phyloP scores from a whole-genome alignment of 2,888 invertebrate species.

The Pharmacophagus antenor region DNA sequence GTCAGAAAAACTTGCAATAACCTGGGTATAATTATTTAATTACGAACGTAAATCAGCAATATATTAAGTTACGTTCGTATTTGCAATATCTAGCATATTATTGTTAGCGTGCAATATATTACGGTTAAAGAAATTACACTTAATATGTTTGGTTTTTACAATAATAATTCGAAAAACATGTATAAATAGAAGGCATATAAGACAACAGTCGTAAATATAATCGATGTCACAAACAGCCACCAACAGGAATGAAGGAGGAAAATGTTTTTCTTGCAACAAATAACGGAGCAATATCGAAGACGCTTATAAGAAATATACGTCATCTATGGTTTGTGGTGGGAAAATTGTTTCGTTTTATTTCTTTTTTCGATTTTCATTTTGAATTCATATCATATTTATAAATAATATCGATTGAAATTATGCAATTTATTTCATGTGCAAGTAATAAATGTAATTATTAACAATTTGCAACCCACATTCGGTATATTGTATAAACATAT shows the following conservation, averaged over 20 bases:
- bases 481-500: no score
- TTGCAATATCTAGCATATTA: no score
- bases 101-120: no score
- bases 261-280: slow-evolving; percentile 50
- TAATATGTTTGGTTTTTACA: no score
- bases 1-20: no score
- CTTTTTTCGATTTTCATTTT: slow-evolving; percentile 17
- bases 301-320: slow-evolving; percentile 51
- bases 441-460: no score
- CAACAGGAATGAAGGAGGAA: slow-evolving; percentile 43
- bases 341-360: slow-evolving; percentile 52
- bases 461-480: no score
- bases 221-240: slow-evolving; percentile 45
- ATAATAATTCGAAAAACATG: not conserved
- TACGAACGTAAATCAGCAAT: no score
- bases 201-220: slow-evolving; percentile 45
- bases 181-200: slow-evolving; percentile 35
- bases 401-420: not conserved
- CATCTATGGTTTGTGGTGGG: slow-evolving; percentile 56
- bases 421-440: not conserved
- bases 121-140: no score
- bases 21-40: no score
- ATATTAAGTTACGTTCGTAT: no score
- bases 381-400: not conserved
- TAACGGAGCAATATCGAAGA: slow-evolving; percentile 49